These are phyloP conservation scores for Bos indicus DNA, from an alignment of 2,113 vertebrate species.

Conservation along the genomic window DNA sequence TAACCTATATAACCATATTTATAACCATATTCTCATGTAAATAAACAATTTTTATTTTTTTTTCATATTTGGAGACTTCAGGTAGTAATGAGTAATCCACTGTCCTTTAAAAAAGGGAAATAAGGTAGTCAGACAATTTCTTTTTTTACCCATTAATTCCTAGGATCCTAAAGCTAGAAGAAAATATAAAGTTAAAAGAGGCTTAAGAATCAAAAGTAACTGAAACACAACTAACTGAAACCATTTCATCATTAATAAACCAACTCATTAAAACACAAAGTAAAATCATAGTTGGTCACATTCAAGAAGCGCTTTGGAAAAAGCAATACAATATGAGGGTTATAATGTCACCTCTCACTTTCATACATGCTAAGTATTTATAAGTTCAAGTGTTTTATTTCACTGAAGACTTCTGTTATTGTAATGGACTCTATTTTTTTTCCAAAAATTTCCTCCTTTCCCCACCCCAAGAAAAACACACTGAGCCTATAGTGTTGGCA, in stretches of 20 bases:
- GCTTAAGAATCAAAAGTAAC: background rate
- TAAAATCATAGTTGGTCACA: background rate
- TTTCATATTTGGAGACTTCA: background rate
- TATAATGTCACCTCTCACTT: background rate
- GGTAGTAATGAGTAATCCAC: background rate
- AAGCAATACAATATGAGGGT: background rate
- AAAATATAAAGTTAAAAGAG: background rate
- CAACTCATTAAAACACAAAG: background rate
- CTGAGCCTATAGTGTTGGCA: background rate
- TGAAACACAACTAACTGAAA: background rate
- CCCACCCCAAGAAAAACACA: background rate
- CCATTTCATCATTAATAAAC: background rate
- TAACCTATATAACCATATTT: background rate
- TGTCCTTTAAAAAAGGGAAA: background rate
- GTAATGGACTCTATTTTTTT: background rate
- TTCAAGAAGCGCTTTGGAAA: background rate
- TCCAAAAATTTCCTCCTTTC: background rate
- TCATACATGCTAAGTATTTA: background rate
- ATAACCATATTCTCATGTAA: background rate
- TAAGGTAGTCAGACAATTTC: background rate
- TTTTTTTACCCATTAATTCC: background rate
- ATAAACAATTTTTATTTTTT: background rate
- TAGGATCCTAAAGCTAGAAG: background rate
- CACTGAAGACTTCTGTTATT: background rate
- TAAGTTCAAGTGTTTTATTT: background rate